These are phyloP conservation scores for Axis porcinus DNA, from an alignment of 2,113 vertebrate genomes.

Conservation along the genomic window DNA sequence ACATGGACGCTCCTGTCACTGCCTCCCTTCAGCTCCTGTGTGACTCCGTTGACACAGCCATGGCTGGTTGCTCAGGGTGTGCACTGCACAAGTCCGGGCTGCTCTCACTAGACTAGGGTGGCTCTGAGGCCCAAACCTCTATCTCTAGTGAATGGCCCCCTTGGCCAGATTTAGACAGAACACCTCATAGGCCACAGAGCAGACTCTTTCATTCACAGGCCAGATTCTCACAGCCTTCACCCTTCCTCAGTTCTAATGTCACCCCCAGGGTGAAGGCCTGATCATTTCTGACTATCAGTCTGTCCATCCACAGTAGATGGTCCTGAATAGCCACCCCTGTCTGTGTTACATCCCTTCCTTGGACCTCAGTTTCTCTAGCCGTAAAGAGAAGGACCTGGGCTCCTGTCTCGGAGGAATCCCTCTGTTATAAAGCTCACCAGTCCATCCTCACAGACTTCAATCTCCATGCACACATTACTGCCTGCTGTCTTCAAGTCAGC, in stretches of 20 bases:
- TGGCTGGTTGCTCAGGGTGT: not conserved
- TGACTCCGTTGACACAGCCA: not conserved
- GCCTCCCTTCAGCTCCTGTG: not conserved
- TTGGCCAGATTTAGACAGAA: not conserved
- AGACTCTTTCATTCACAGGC: not conserved
- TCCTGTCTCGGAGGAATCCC: not conserved
- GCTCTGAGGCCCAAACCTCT: not conserved
- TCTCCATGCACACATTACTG: accelerated
- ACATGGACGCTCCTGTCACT: not conserved
- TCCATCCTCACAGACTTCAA: not conserved
- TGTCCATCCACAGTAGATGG: accelerated
- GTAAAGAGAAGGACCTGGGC: not conserved
- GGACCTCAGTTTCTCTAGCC: not conserved
- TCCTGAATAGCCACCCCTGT: not conserved
- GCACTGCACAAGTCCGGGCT: not conserved
- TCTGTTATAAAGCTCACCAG: not conserved
- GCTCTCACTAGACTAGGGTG: not conserved
- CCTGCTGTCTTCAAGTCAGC: not conserved
- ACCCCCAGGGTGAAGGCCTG: not conserved
- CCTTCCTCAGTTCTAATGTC: not conserved
- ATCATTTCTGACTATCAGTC: not conserved
- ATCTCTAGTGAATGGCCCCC: not conserved
- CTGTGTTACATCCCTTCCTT: not conserved
- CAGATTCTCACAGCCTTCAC: not conserved
- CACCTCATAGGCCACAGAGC: too few relatives aligned